Percentiles rank a stretch among this genome's conserved stretches.
Evolutionary conservation across 1,140 invertebrate genomes (phyloP).

Genomic region (Metaphire vulgaris): DNA sequence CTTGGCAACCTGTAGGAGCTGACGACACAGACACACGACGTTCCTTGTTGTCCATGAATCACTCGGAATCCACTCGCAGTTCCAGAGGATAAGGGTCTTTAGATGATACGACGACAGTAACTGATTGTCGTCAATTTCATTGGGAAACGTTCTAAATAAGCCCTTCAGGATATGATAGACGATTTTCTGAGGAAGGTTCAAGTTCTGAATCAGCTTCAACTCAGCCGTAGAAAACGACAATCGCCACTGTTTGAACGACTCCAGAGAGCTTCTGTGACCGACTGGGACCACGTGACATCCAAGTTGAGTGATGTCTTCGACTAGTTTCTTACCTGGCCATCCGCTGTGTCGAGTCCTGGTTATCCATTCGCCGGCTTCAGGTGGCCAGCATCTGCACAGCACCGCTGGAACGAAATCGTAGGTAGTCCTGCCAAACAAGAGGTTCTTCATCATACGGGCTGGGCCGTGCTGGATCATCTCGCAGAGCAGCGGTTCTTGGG

Average conservation of each 20-base stretch:
- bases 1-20: background rate
- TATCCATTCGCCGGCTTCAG: background rate
- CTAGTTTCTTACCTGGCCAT: background rate
- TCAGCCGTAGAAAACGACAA: background rate
- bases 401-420: background rate
- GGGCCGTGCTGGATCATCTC: background rate
- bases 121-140: background rate
- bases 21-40: background rate
- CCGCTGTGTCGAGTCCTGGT: background rate
- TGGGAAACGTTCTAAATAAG: background rate
- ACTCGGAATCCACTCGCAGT: background rate
- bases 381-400: background rate
- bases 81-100: background rate
- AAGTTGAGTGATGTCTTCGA: background rate
- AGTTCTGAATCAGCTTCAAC: background rate
- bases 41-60: background rate
- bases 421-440: background rate
- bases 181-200: background rate
- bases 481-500: background rate
- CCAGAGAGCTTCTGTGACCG: background rate
- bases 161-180: background rate
- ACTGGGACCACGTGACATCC: background rate
- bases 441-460: background rate
- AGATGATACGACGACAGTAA: background rate
- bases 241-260: background rate